Evolutionary conservation across 2,888 invertebrate species (phyloP).

Genomic region (Perizoma flavofasciatum): DNA sequence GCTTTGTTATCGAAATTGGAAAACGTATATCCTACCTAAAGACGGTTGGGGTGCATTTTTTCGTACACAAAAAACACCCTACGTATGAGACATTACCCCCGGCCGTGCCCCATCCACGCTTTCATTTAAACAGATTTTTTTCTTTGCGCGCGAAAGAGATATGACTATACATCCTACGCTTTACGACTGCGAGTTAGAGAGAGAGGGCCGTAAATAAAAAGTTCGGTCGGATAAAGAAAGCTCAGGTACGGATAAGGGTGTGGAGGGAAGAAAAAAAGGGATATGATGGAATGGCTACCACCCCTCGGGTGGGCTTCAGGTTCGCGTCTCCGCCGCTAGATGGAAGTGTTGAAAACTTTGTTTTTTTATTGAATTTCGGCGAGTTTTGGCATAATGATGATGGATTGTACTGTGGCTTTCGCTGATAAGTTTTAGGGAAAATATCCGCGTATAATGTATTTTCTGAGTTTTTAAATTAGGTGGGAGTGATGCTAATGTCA

Average conservation of each 20-base stretch:
- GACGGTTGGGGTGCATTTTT: constrained; percentile 75
- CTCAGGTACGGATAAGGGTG: constrained; percentile 83
- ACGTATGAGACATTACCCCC: constrained; percentile 80
- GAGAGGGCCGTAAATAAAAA: constrained; percentile 74
- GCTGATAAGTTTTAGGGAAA: constrained; percentile 77
- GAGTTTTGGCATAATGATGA: constrained; percentile 82
- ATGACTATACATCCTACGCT: constrained; percentile 36
- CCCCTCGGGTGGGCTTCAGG: constrained; percentile 62
- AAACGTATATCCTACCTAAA: constrained; percentile 73
- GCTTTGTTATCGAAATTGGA: constrained; percentile 83
- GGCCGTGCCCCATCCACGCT: constrained; percentile 70
- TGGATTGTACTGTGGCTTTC: constrained; percentile 78
- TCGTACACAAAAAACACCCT: constrained; percentile 77
- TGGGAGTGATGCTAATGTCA: constrained; percentile 55
- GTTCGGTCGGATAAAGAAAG: constrained; percentile 82
- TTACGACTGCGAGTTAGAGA: constrained; percentile 44
- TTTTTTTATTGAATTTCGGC: constrained; percentile 81
- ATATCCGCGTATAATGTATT: constrained; percentile 74
- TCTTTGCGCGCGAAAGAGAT: constrained; percentile 67
- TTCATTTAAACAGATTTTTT: constrained; percentile 81
- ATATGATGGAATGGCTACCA: constrained; percentile 74
- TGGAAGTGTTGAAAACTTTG: constrained; percentile 72
- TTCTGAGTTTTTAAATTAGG: constrained; percentile 72
- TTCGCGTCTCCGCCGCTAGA: constrained; percentile 74
- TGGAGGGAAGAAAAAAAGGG: constrained; percentile 81